Evolutionary conservation across 2,113 vertebrate genomes (phyloP).

Genomic region (Phalacrocorax brasilianus): DNA sequence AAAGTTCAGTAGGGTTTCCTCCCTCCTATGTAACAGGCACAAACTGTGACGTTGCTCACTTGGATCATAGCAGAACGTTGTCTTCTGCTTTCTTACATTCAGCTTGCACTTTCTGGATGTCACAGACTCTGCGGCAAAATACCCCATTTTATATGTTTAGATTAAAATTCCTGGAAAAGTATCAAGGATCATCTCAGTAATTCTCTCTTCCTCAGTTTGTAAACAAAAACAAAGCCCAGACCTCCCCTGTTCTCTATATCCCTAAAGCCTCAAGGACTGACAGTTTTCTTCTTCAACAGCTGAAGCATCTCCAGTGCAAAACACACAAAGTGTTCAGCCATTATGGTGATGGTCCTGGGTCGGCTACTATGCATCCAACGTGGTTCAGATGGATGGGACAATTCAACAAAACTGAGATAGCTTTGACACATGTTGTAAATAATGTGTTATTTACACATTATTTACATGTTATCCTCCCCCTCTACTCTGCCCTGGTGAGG

Average conservation of each 20-base stretch:
- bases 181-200: neutral
- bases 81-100: neutral
- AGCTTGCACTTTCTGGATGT: neutral
- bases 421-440: neutral
- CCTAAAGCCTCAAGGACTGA: neutral
- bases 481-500: no score
- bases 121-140: neutral
- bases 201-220: neutral
- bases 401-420: neutral
- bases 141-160: neutral
- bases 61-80: neutral
- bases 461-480: no score
- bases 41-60: neutral
- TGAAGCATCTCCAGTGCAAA: neutral
- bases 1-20: neutral
- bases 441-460: no score
- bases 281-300: neutral
- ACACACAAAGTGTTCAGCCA: neutral
- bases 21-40: neutral
- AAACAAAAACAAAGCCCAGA: neutral
- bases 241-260: neutral
- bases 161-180: neutral
- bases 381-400: neutral
- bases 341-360: neutral
- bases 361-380: accelerated